A percentile compares a stretch with the other conserved stretches of the same genome.
phyloP scores from a whole-genome alignment of 92 coral and sea anemone species.

The Nematostella vectensis region DNA sequence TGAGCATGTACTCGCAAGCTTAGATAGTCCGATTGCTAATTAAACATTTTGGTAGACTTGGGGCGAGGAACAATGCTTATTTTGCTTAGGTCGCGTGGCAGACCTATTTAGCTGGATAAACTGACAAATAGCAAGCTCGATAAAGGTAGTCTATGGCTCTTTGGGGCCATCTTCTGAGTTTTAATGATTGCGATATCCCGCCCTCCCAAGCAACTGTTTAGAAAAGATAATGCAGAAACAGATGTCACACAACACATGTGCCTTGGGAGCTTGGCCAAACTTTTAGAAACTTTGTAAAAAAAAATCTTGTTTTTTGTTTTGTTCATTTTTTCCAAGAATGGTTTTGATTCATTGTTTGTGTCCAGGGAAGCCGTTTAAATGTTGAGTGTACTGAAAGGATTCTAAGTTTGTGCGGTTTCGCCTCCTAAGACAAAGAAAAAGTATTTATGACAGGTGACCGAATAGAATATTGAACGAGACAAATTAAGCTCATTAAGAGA shows the following conservation, averaged over 20 bases:
- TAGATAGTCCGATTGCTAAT: constrained; percentile 50
- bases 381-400: constrained; percentile 6
- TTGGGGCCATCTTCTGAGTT: not conserved
- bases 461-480: constrained; percentile 55
- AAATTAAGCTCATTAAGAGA: constrained; percentile 72
- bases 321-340: too few relatives aligned
- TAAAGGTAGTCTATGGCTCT: not conserved
- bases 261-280: constrained; percentile 1
- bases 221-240: constrained; percentile 14
- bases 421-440: constrained; percentile 31
- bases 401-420: constrained; percentile 6
- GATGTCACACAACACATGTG: constrained; percentile 28
- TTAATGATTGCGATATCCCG: constrained; percentile 15
- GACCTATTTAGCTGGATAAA: constrained; percentile 37
- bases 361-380: constrained; percentile 26
- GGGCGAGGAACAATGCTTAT: constrained; percentile 47
- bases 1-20: constrained; percentile 36
- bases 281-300: not conserved
- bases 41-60: constrained; percentile 52
- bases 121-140: not conserved
- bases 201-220: constrained; percentile 23
- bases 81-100: constrained; percentile 78
- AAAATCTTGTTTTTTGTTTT: too few relatives aligned
- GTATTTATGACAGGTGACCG: constrained; percentile 44
- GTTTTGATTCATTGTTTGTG: not conserved